Evolutionary conservation across 2,113 vertebrate species (phyloP).

Genomic region (Gambusia affinis): DNA sequence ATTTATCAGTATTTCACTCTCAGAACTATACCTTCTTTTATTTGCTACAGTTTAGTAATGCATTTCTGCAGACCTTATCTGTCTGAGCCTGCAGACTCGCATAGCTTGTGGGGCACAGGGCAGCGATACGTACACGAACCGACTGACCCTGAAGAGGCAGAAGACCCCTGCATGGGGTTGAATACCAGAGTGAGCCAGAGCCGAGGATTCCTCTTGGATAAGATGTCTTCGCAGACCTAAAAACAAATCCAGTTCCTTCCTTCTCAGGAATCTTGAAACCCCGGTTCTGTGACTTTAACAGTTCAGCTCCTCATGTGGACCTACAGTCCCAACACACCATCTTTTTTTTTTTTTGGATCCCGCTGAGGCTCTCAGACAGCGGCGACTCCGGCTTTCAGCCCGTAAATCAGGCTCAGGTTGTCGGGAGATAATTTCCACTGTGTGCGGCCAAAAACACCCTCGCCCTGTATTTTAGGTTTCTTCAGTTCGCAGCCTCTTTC

Average conservation of each 20-base stretch:
- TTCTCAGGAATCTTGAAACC: not conserved
- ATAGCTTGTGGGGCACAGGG: too few species aligned
- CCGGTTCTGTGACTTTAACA: not conserved
- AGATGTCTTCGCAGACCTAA: not conserved
- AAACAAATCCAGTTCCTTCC: not conserved
- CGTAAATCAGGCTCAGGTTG: slow-evolving; percentile 52
- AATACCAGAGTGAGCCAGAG: not conserved
- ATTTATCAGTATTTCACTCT: not conserved
- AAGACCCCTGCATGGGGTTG: not conserved
- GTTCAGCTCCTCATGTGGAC: slow-evolving; percentile 5
- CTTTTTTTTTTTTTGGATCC: slow-evolving; percentile 37
- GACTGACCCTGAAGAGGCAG: not conserved
- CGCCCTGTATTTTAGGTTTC: slow-evolving; percentile 30
- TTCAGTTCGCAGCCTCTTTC: slow-evolving; percentile 10
- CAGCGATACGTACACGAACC: not conserved
- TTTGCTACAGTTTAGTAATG: not conserved
- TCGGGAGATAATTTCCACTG: slow-evolving; percentile 28
- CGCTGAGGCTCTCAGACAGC: slow-evolving; percentile 27
- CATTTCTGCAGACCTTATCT: not conserved
- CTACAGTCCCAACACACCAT: slow-evolving; percentile 11
- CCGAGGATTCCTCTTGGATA: not conserved
- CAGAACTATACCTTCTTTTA: not conserved
- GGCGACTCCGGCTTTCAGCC: slow-evolving; percentile 18
- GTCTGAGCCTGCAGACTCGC: not conserved
- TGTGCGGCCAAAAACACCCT: not conserved